Evolutionary conservation across 2,797 vertebrate species (phyloP).

Genomic region (Loriculus beryllinus): DNA sequence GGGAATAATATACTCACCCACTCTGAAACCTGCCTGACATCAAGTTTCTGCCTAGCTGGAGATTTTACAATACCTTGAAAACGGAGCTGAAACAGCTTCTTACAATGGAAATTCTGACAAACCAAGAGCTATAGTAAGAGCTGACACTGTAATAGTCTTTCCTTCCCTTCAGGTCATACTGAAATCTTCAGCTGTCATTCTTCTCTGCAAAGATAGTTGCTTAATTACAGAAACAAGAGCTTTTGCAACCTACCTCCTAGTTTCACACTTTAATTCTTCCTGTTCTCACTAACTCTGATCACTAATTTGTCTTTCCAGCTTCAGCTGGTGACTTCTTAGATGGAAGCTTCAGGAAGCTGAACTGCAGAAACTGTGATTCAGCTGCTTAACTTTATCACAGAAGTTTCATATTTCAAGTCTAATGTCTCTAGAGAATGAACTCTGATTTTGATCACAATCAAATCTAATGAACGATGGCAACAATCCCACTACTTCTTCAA

Average conservation of each 20-base stretch:
- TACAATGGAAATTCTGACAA: not conserved
- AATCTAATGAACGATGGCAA: not conserved
- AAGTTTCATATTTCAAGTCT: not conserved
- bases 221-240: not conserved
- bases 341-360: not conserved
- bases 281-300: not conserved
- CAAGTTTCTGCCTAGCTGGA: not conserved
- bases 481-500: not conserved
- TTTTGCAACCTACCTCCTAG: not conserved
- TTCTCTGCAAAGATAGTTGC: not conserved
- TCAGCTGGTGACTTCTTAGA: not conserved
- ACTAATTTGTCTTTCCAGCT: not conserved
- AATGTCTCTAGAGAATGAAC: not conserved
- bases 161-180: not conserved
- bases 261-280: not conserved
- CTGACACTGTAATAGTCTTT: not conserved
- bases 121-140: not conserved
- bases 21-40: not conserved
- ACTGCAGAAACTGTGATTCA: not conserved
- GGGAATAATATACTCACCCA: not conserved
- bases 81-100: not conserved
- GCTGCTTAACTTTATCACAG: not conserved
- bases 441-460: not conserved
- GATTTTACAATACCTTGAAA: not conserved
- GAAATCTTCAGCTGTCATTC: not conserved